A percentile compares a stretch with the other conserved stretches of the same genome.
Conservation (phyloP, 2,888 invertebrate genomes). For the Diadromus collaris region DNA sequence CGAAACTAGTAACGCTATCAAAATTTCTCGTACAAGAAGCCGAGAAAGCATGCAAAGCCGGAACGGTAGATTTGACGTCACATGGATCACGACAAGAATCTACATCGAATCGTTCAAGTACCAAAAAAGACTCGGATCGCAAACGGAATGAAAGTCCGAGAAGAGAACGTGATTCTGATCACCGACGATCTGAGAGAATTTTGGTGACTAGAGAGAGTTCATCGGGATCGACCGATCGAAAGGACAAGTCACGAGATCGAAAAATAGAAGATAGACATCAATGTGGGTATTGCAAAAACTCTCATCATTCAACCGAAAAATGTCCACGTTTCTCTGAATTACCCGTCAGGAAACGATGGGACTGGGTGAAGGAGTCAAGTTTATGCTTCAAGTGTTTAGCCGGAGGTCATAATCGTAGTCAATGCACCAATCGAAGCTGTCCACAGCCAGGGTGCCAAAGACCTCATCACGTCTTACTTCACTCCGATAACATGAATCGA, state of each 20-base stretch:
- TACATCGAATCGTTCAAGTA: background rate
- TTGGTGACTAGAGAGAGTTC: background rate
- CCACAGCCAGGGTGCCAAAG: background rate
- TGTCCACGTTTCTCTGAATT: background rate
- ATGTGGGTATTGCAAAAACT: background rate
- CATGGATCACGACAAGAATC: background rate
- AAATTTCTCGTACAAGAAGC: constrained; percentile 1
- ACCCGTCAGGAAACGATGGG: constrained; percentile 17
- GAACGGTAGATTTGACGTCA: background rate
- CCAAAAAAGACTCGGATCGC: background rate
- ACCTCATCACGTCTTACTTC: constrained; percentile 11
- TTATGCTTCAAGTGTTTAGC: constrained; percentile 3
- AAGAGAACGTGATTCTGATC: background rate
- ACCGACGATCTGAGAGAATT: background rate
- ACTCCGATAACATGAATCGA: background rate
- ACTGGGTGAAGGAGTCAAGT: background rate
- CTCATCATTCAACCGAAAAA: background rate
- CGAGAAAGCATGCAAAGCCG: constrained; percentile 35
- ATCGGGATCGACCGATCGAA: background rate
- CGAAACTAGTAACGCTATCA: background rate
- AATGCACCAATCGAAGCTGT: constrained; percentile 9
- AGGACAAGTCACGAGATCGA: background rate
- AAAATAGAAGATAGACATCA: background rate
- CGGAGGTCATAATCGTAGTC: background rate
- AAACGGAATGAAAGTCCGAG: background rate